These are phyloP conservation scores for Cynoglossus semilaevis DNA, from an alignment of 2,113 vertebrate species.

Conservation along the genomic window DNA sequence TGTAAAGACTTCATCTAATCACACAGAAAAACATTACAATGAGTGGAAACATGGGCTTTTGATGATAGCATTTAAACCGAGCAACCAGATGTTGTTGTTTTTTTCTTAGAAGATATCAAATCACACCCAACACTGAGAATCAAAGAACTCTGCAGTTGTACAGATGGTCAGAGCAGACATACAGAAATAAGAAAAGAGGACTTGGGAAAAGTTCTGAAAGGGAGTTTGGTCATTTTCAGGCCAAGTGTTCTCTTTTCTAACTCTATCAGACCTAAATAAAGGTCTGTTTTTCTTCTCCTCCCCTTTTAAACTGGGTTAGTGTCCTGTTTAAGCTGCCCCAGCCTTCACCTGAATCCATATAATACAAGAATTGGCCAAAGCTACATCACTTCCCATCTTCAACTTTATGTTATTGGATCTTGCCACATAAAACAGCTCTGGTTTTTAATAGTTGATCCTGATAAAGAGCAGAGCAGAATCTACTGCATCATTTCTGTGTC, in stretches of 20 bases:
- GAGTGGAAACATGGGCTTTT: slow-evolving; percentile 13
- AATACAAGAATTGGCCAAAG: slow-evolving; percentile 22
- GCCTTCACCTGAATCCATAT: slow-evolving; percentile 34
- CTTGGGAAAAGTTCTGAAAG: slow-evolving; percentile 31
- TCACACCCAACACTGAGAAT: slow-evolving; percentile 8
- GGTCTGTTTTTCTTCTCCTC: slow-evolving; percentile 25
- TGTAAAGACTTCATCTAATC: neutral
- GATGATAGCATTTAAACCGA: slow-evolving; percentile 8
- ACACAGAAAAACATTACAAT: slow-evolving; percentile 6
- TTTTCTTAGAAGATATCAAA: slow-evolving; percentile 1
- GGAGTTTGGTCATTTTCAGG: slow-evolving; percentile 36
- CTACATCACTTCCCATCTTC: slow-evolving; percentile 36
- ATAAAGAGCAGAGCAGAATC: slow-evolving; percentile 23
- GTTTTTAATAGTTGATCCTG: slow-evolving; percentile 30
- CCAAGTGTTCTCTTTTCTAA: slow-evolving; percentile 58
- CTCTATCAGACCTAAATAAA: slow-evolving; percentile 43
- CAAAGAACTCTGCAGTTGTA: slow-evolving; percentile 6
- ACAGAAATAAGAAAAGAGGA: slow-evolving; percentile 20
- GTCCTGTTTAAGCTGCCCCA: slow-evolving; percentile 47
- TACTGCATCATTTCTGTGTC: slow-evolving; percentile 25
- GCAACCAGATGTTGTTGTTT: slow-evolving; percentile 30
- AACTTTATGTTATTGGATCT: slow-evolving; percentile 38
- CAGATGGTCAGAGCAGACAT: slow-evolving; percentile 15
- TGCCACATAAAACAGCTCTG: neutral
- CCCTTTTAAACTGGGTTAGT: slow-evolving; percentile 55